Base-by-base conservation (phyloP, 2,888 invertebrate genomes). In the Hypercompe scribonia region DNA sequence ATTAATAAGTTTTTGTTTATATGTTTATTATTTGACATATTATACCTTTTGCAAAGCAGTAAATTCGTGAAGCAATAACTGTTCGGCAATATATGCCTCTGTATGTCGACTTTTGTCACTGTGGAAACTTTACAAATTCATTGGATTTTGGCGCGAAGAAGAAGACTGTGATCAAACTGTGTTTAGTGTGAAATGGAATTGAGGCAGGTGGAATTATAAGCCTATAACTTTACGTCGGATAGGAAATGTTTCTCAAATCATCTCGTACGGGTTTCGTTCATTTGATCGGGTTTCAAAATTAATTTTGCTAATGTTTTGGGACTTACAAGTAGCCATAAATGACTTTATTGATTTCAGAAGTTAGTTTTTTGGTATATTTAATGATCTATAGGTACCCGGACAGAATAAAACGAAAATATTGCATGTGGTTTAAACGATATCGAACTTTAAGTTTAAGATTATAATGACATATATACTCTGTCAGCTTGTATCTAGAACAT, bases 201-300 rank as follows among this genome's bases (percentile, higher is more conserved):
- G 86, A 86, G 90, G 89, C 92, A 92, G 91, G 91, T 91, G 88
- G 87, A 85, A 89, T 90, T 90, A 89, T 87, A 80, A 81, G 86
- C 42, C 46, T 46, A 46, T 33, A 66, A 66, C 66, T 66, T 66
- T 66, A 46, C 33, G 33, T 5, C 24, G 46, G 46, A 66, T 85
- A 85, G 86, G 85, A 89, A 84, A 85, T 84, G 84, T 81, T 66
- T 75, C 78, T 80, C 82, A 78, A 85, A 86, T 84, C 76, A 78
- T 78, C 24, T 50, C 42, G 71, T 74, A 74, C 73, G 77, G 76
- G 81, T 11, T 24, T 39, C 79, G 75, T 80, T 75, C 75, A 74
- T 74, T 46, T 64, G 70, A 72, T 76, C 76, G 50, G 71, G 71
- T 78, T 73, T 73, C 36, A 64, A 68, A 65, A 77, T 76, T 72